Evolutionary conservation across 2,113 vertebrate genomes (phyloP), one percentile per base, ranked within the genome.

Genomic region (Neofelis nebulosa): DNA sequence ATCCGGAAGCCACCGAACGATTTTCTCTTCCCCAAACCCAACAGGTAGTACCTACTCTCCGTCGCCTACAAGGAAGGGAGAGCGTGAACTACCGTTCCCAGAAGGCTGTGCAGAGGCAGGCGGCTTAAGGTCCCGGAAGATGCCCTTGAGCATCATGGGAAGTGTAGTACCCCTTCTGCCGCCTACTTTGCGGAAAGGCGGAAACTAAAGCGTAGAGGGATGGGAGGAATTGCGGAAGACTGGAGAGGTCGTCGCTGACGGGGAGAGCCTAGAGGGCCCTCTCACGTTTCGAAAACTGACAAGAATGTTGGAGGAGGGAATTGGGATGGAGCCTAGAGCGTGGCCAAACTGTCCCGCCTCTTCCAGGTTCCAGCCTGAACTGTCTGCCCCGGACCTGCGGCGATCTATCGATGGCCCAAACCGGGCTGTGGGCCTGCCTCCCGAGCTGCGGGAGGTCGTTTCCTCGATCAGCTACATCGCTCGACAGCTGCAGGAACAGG

Each of bases 381-480:
- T 98, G 4, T 98, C 99, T 78, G 98, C 98, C 31, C 98, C 98
- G 2, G 99, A 99, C 94, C 86, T 99, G 95, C 98, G 98, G 27
- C 99, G 99, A 97, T 99, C 99, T 97, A 99, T 99, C 0, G 99
- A 99, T 0, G 99, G 99, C 0, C 99, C 99, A 33, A 99, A 98
- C 69, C 98, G 97, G 73, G 98, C 98, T 85, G 98, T 99, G 5
- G 97, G 98, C 0, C 98, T 99, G 71, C 99, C 99, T 0, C 98
- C 99, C 0, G 99, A 99, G 76, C 98, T 99, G 3, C 99, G 99
- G 89, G 98, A 99, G 0, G 99, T 99, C 21, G 98, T 99, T 11
- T 98, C 99, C 0, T 99, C 99, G 6, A 99, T 99, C 98, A 99
- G 96, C 2, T 99, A 99, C 92, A 99, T 99, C 10, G 99, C 99